phyloP scores from a whole-genome alignment of 2,113 vertebrate genomes.

The Ascaphus truei region DNA sequence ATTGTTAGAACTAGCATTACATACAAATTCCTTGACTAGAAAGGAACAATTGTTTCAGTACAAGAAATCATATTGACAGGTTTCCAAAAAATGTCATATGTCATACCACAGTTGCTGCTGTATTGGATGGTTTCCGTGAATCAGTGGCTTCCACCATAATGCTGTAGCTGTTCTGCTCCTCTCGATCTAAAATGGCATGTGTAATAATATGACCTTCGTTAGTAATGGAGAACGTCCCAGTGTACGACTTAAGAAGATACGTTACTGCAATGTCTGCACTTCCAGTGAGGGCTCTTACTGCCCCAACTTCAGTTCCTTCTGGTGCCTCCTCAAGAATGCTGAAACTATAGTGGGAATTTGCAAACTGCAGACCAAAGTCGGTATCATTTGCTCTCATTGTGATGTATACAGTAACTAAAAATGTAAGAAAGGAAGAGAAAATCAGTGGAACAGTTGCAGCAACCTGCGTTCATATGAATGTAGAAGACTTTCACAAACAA shows the following conservation, averaged over 20 bases:
- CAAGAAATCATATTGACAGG: no score
- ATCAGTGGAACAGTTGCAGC: background rate
- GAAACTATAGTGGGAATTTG: conserved; percentile 62
- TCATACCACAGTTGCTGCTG: conserved; percentile 58
- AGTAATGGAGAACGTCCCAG: conserved; percentile 56
- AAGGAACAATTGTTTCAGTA: no score
- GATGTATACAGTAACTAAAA: conserved; percentile 54
- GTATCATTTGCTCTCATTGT: conserved; percentile 44
- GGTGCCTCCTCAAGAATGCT: conserved; percentile 53
- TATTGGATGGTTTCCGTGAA: conserved; percentile 54
- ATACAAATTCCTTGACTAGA: no score
- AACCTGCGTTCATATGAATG: no score
- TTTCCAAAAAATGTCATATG: no score
- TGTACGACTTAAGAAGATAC: conserved; percentile 58
- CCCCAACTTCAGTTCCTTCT: conserved; percentile 45
- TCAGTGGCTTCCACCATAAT: conserved; percentile 64
- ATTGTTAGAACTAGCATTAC: no score
- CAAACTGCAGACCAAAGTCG: conserved; percentile 52
- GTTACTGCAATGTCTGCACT: conserved; percentile 39
- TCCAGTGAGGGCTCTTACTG: conserved; percentile 53
- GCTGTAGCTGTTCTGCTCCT: conserved; percentile 57
- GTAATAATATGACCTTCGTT: conserved; percentile 52
- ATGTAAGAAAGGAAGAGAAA: no score
- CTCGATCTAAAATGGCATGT: conserved; percentile 51
- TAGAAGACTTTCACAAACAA: no score